Conservation (phyloP, 2,797 vertebrate genomes). For the Enteromius argenteus region DNA sequence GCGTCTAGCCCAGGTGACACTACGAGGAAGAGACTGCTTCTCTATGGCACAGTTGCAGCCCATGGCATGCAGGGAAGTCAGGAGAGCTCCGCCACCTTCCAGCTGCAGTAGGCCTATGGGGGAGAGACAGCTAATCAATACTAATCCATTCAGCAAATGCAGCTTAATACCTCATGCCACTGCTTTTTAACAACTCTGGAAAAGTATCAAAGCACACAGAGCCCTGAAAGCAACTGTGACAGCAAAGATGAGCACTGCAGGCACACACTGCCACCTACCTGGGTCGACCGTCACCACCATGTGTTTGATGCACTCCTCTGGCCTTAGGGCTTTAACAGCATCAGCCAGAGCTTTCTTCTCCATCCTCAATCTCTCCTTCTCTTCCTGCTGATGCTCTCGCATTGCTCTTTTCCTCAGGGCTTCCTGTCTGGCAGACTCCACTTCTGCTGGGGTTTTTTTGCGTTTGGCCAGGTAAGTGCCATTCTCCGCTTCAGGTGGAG, state of each 20-base stretch:
- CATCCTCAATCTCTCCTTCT: slow-evolving; percentile 73
- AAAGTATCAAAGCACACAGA: slow-evolving; percentile 38
- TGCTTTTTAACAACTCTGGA: slow-evolving; percentile 46
- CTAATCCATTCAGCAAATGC: slow-evolving; percentile 43
- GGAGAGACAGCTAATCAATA: slow-evolving; percentile 50
- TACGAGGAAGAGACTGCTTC: slow-evolving; percentile 81
- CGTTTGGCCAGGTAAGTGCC: slow-evolving; percentile 56
- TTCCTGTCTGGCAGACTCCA: slow-evolving; percentile 65
- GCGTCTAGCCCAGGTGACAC: slow-evolving; percentile 86
- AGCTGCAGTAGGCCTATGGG: slow-evolving; percentile 83
- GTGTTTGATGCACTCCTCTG: slow-evolving; percentile 87
- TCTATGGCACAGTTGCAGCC: slow-evolving; percentile 85
- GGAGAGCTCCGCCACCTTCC: slow-evolving; percentile 84
- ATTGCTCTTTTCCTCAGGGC: slow-evolving; percentile 62
- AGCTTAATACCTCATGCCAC: slow-evolving; percentile 40
- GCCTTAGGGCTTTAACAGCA: slow-evolving; percentile 80
- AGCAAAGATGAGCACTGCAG: slow-evolving; percentile 16
- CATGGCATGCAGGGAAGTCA: slow-evolving; percentile 83
- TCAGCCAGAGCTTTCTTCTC: slow-evolving; percentile 72
- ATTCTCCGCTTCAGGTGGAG: slow-evolving; percentile 7
- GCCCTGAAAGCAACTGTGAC: slow-evolving; percentile 18
- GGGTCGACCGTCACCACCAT: slow-evolving; percentile 85
- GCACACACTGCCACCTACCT: slow-evolving; percentile 74
- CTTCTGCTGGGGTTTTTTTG: slow-evolving; percentile 66
- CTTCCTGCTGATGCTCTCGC: slow-evolving; percentile 66